A percentile compares a stretch with the other conserved stretches of the same genome.
Evolutionary conservation across 2,113 vertebrate genomes (phyloP).

Genomic region (Potamarius usumacintae): DNA sequence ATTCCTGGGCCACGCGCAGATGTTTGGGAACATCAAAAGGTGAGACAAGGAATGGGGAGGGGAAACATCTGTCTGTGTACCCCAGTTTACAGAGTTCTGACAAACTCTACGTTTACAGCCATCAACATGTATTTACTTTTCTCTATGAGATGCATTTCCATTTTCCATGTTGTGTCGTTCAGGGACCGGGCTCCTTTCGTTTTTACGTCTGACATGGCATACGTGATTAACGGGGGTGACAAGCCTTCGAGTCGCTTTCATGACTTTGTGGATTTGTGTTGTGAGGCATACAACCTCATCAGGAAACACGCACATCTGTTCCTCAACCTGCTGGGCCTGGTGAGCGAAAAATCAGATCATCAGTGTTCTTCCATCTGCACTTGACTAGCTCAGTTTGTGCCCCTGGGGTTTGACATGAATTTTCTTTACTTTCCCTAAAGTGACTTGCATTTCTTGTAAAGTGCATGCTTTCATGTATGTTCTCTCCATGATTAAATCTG

Average conservation of each 20-base stretch:
- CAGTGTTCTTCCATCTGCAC: too few relatives aligned
- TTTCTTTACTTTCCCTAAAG: not conserved
- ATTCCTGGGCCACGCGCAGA: slow-evolving; percentile 96
- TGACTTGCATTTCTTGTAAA: not conserved
- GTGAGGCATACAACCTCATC: slow-evolving; percentile 97
- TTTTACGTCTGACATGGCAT: slow-evolving; percentile 98
- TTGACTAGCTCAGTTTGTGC: not conserved
- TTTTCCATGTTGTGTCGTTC: slow-evolving; percentile 28
- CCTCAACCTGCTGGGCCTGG: slow-evolving; percentile 95
- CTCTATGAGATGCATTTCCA: too few relatives aligned
- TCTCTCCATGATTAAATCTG: not conserved
- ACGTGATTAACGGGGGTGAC: slow-evolving; percentile 96
- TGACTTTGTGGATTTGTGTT: slow-evolving; percentile 97
- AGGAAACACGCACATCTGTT: slow-evolving; percentile 97
- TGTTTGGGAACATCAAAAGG: slow-evolving; percentile 98
- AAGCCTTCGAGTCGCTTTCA: slow-evolving; percentile 97
- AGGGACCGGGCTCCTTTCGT: slow-evolving; percentile 96
- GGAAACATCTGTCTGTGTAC: not conserved
- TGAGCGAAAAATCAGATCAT: slow-evolving; percentile 61
- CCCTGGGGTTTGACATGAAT: not conserved
- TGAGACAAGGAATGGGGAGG: slow-evolving; percentile 60
- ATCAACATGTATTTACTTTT: too few relatives aligned
- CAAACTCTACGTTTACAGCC: not conserved
- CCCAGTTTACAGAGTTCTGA: not conserved
- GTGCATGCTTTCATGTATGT: not conserved